Evolutionary conservation across 2,113 vertebrate genomes (phyloP).

Genomic region (Callospermophilus lateralis): DNA sequence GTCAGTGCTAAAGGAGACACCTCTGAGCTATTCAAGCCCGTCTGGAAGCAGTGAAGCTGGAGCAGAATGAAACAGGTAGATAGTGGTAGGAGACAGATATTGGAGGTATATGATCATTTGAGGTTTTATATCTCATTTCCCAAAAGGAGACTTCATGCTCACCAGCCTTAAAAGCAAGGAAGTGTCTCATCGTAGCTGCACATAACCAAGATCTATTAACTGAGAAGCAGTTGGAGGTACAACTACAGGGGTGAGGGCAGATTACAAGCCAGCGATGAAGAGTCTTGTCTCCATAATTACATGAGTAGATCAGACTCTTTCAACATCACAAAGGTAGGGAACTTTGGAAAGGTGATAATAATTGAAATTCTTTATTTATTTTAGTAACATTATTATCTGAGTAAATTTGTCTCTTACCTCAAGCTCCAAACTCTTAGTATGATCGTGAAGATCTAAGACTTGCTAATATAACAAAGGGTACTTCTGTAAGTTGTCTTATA

Average conservation of each 20-base stretch:
- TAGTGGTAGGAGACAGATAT: neutral
- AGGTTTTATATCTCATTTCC: neutral
- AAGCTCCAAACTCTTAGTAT: neutral
- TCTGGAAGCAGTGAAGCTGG: neutral
- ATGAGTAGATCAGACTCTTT: neutral
- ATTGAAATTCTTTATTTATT: neutral
- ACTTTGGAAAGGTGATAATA: neutral
- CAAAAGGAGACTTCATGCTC: neutral
- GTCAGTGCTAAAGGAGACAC: neutral
- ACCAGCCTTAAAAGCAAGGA: neutral
- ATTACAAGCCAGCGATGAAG: neutral
- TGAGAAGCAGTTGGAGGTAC: neutral
- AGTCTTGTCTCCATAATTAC: neutral
- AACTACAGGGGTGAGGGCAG: neutral
- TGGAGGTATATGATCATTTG: neutral
- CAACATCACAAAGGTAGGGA: neutral
- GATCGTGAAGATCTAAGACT: neutral
- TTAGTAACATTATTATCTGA: conserved; percentile 4
- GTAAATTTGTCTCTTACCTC: neutral
- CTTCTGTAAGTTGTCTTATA: neutral
- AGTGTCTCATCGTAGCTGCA: neutral
- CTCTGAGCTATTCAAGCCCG: neutral
- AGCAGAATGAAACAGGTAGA: neutral
- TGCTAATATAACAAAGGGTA: neutral
- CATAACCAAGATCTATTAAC: neutral